Evolutionary conservation across 2,888 invertebrate genomes (phyloP).

Genomic region (Quadroppia sp.): DNA sequence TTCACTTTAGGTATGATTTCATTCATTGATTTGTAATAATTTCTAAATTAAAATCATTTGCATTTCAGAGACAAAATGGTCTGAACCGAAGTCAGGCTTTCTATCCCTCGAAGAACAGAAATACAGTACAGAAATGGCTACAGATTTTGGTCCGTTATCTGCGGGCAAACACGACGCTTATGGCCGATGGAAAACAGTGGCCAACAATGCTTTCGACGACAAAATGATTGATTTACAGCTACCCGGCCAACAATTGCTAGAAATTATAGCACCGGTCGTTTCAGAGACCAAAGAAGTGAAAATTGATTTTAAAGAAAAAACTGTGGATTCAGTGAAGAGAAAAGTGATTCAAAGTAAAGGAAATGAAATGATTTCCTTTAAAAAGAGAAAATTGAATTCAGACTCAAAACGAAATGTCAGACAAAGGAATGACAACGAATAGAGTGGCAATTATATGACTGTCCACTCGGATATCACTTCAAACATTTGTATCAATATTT

Average conservation of each 20-base stretch:
- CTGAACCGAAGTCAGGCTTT: slow-evolving; percentile 67
- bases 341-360: slow-evolving; percentile 52
- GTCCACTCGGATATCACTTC: neutral
- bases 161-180: slow-evolving; percentile 59
- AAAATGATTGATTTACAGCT: slow-evolving; percentile 64
- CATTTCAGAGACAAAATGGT: slow-evolving; percentile 69
- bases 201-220: slow-evolving; percentile 50
- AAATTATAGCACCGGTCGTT: slow-evolving; percentile 44
- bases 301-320: slow-evolving; percentile 52
- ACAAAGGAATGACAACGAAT: slow-evolving; percentile 60
- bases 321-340: slow-evolving; percentile 50
- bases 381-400: slow-evolving; percentile 64
- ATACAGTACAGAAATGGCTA: neutral
- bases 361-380: slow-evolving; percentile 59
- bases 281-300: slow-evolving; percentile 45
- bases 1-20: slow-evolving; percentile 67
- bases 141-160: neutral
- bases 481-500: neutral
- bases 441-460: neutral
- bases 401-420: slow-evolving; percentile 62
- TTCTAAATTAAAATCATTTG: slow-evolving; percentile 27
- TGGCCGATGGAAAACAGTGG: slow-evolving; percentile 70
- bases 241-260: slow-evolving; percentile 57
- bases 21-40: slow-evolving; percentile 30
- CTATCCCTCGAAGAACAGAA: slow-evolving; percentile 52